Conservation (phyloP, 2,888 invertebrate species). For the Phasia obesa region DNA sequence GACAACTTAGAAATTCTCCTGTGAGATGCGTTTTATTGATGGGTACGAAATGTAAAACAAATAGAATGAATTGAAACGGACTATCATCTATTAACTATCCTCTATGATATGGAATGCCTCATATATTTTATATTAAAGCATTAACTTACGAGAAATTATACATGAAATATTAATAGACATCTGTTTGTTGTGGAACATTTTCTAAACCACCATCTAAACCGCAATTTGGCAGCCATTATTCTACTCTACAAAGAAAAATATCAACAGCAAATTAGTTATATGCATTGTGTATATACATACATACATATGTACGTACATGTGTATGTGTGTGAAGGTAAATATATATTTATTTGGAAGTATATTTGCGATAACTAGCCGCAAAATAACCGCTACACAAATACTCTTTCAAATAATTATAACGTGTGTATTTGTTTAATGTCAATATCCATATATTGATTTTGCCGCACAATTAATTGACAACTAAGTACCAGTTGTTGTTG, state of each 20-base stretch:
- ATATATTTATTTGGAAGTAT: too few relatives aligned
- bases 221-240: constrained; percentile 20
- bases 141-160: not conserved
- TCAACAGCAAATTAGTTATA: constrained; percentile 5
- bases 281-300: not conserved
- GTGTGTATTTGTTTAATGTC: not conserved
- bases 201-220: constrained; percentile 2
- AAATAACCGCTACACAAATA: constrained; percentile 10
- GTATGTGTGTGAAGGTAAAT: not conserved
- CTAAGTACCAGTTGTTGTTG: not conserved
- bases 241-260: not conserved
- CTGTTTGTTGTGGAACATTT: constrained; percentile 13
- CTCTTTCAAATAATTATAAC: constrained; percentile 2
- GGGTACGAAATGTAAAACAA: too few relatives aligned
- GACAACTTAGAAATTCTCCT: too few relatives aligned
- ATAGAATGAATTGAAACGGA: too few relatives aligned
- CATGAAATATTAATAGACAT: not conserved
- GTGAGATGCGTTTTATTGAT: too few relatives aligned
- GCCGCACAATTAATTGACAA: constrained; percentile 14
- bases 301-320: not conserved
- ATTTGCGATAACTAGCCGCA: constrained; percentile 24
- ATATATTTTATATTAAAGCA: too few relatives aligned
- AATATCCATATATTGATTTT: constrained; percentile 41
- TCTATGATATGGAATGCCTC: too few relatives aligned
- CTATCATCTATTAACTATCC: too few relatives aligned